A percentile compares a stretch with the other conserved stretches of the same genome.
phyloP scores from a whole-genome alignment of 2,113 vertebrate genomes.

The Ranitomeya imitator region DNA sequence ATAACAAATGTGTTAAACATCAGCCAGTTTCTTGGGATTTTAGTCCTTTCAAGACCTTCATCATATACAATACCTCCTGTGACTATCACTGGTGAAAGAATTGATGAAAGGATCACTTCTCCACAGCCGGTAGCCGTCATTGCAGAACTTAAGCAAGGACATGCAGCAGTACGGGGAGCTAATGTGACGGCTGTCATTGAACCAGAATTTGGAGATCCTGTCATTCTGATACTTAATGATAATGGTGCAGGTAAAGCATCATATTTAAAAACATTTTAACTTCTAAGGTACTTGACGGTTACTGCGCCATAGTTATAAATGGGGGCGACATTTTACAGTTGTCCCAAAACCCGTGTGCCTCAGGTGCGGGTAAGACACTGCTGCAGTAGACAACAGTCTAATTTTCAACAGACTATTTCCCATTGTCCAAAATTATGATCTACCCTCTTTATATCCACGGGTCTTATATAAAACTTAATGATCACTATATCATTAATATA shows the following conservation, averaged over 20 bases:
- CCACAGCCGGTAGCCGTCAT: conserved; percentile 66
- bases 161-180: conserved; percentile 65
- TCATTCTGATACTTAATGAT: conserved; percentile 67
- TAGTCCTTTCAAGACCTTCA: conserved; percentile 66
- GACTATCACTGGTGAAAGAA: conserved; percentile 63
- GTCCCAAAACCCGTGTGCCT: no score
- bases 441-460: no score
- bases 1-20: conserved; percentile 62
- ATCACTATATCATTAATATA: no score
- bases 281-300: background rate
- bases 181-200: conserved; percentile 68
- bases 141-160: conserved; percentile 68
- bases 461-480: no score
- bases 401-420: no score
- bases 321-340: no score
- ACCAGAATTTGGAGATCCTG: conserved; percentile 57
- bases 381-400: no score
- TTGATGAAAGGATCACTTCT: conserved; percentile 60
- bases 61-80: conserved; percentile 53
- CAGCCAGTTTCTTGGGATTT: conserved; percentile 64
- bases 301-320: background rate
- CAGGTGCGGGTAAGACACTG: no score
- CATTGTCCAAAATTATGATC: no score
- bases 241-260: conserved; percentile 70
- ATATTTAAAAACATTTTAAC: background rate